Conservation (phyloP, 2,888 invertebrate species). For the Ennomos fuscantarius region DNA sequence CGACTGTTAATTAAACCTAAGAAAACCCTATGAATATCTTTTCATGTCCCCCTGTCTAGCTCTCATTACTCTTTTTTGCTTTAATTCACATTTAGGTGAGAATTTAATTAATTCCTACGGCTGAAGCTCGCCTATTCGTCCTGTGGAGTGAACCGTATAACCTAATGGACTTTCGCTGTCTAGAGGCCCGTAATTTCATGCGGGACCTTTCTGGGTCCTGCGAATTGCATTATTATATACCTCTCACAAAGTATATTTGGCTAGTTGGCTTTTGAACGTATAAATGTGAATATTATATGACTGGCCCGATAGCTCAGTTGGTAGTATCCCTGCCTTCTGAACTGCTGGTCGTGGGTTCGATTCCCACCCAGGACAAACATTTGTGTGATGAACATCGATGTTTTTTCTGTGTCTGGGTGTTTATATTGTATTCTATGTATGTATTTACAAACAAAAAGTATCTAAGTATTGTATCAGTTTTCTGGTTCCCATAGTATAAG, state of each 20-base stretch:
- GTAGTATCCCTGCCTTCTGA: too few species aligned
- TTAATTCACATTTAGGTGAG: slow-evolving; percentile 64
- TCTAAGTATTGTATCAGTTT: too few species aligned
- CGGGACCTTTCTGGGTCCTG: slow-evolving; percentile 61
- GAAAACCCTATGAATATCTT: slow-evolving; percentile 30
- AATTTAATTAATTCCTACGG: slow-evolving; percentile 80
- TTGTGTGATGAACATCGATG: too few species aligned
- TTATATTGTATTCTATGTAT: too few species aligned
- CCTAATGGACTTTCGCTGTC: slow-evolving; percentile 83
- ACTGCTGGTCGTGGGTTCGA: too few species aligned
- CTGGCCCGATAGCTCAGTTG: too few species aligned
- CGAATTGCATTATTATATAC: slow-evolving; percentile 65
- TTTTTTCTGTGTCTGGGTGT: too few species aligned
- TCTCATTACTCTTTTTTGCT: slow-evolving; percentile 53
- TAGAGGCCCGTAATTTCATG: slow-evolving; percentile 72
- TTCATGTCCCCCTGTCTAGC: slow-evolving; percentile 37
- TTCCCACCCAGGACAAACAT: too few species aligned
- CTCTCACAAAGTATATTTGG: slow-evolving; percentile 55
- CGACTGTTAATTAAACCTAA: slow-evolving; percentile 25
- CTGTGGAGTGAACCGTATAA: slow-evolving; percentile 77
- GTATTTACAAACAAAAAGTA: too few species aligned
- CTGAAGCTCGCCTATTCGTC: slow-evolving; percentile 71
- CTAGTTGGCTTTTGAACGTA: slow-evolving; percentile 34
- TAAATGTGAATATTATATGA: slow-evolving; percentile 4
- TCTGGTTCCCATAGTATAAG: too few species aligned